Conservation (phyloP, 2,797 vertebrate species). For the Clangula hyemalis region DNA sequence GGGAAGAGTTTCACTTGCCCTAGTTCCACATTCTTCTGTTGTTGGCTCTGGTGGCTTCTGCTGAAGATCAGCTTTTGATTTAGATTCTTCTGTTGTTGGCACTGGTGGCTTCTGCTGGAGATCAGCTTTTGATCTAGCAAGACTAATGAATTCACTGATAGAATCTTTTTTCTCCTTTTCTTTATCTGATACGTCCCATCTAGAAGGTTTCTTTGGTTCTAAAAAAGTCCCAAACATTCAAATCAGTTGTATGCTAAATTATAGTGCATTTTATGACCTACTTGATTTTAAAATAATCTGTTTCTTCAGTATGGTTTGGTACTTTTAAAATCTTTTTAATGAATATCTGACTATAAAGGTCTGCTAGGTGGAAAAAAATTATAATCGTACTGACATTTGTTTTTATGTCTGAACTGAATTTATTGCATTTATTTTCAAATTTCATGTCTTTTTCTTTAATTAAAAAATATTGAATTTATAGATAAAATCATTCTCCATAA, state of each 20-base stretch:
- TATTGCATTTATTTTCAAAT: neutral
- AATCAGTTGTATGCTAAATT: neutral
- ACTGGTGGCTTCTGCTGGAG: slow-evolving; percentile 58
- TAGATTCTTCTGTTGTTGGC: slow-evolving; percentile 35
- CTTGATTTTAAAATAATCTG: neutral
- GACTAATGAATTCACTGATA: slow-evolving; percentile 81
- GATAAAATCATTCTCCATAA: neutral
- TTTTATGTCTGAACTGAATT: neutral
- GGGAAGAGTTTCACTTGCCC: neutral
- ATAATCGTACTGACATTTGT: neutral
- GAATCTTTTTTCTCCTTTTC: slow-evolving; percentile 80
- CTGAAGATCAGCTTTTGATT: slow-evolving; percentile 73
- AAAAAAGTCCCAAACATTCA: slow-evolving; percentile 12
- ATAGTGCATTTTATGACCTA: neutral
- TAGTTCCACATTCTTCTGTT: neutral
- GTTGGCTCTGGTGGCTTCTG: slow-evolving; percentile 55
- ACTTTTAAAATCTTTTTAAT: neutral
- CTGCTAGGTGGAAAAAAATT: neutral
- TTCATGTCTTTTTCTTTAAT: neutral
- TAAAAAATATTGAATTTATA: neutral
- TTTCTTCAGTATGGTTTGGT: neutral
- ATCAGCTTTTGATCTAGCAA: slow-evolving; percentile 77
- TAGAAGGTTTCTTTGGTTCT: slow-evolving; percentile 84
- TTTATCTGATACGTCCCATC: slow-evolving; percentile 88
- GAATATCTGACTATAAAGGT: neutral